Evolutionary conservation across 2,888 invertebrate genomes (phyloP), one percentile per base, ranked within the genome.

Genomic region (Oscheius myriophilus): DNA sequence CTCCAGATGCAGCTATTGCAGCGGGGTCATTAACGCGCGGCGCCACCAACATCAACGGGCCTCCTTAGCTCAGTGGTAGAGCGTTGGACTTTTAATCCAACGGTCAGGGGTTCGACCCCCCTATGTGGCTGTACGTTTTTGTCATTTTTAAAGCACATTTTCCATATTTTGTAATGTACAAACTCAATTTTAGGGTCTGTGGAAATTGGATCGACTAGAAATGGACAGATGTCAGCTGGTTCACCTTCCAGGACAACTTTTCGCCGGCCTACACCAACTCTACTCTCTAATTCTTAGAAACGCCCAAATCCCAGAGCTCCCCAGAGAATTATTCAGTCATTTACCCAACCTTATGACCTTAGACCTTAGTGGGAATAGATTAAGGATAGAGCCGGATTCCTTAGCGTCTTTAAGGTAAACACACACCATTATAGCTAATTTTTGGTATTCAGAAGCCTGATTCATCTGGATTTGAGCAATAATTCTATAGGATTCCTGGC

Each of bases 311-410:
- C 70, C 68, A 12, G 79, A 80, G 18, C 70, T 82, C 42, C 81
- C 82, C 2, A 52, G 58, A 46, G 76, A 73, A 11, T 59, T 81
- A 1, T 82, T 82, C 54, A 70, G 69, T 2, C 72, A 81, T 70
- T 53, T 76, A 45, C 81, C 76, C 21, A 82, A 81, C 59, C 55
- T 82, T 61, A 82, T 82, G 81, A 80, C 82, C 0, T 68, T 82
- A 26, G 82, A 81, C 55, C 52, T 82, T 12, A 75, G 80, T 18
- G 81, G 81, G 46, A 82, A 81, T 70, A 70, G 72, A 41, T 61
- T 82, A 11, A 67, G 71, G 55, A 78, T 80, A 16, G 80, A 80
- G 53, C 80, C 80, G 12, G 71, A 74, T 46, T 76, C 80, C 4
- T 62, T 80, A 25, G 54, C 72, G 54, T 75, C 76, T 1, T 65